Evolutionary conservation across 2,113 vertebrate species (phyloP).

Genomic region (Trematocara variabile): DNA sequence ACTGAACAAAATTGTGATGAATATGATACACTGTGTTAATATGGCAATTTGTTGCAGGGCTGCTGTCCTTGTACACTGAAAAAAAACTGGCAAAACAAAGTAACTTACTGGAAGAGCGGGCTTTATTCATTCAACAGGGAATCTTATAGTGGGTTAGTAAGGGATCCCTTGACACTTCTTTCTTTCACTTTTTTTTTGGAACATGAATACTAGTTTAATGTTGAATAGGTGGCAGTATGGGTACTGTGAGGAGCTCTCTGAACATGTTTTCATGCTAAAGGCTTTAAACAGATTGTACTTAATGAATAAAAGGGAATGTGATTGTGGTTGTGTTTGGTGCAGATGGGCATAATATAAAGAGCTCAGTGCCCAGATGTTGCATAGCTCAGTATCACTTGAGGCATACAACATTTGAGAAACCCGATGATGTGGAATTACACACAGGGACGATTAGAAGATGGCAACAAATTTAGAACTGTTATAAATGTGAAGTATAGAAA

Average conservation of each 20-base stretch:
- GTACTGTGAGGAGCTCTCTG: not conserved
- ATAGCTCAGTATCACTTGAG: not conserved
- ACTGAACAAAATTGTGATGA: not conserved
- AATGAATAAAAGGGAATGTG: not conserved
- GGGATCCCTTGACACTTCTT: not conserved
- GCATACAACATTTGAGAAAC: not conserved
- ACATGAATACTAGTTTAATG: not conserved
- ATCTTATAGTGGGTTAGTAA: not conserved
- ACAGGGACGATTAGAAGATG: not conserved
- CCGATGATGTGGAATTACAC: not conserved
- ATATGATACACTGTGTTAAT: not conserved
- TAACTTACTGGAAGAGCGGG: constrained; percentile 32
- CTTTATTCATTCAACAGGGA: not conserved
- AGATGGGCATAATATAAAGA: constrained; percentile 4
- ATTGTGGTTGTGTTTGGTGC: not conserved
- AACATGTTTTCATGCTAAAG: not conserved
- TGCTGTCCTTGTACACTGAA: constrained; percentile 3
- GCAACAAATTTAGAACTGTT: not conserved
- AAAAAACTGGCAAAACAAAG: constrained; percentile 4
- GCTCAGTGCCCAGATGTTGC: constrained; percentile 6
- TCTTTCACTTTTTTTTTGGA: not conserved
- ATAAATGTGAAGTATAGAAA: not conserved
- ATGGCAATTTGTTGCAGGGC: constrained; percentile 3
- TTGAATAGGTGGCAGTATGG: not conserved
- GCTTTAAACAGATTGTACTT: not conserved